These are phyloP conservation scores for Pyrochroa serraticornis DNA, from an alignment of 2,888 invertebrate species.

Conservation along the genomic window DNA sequence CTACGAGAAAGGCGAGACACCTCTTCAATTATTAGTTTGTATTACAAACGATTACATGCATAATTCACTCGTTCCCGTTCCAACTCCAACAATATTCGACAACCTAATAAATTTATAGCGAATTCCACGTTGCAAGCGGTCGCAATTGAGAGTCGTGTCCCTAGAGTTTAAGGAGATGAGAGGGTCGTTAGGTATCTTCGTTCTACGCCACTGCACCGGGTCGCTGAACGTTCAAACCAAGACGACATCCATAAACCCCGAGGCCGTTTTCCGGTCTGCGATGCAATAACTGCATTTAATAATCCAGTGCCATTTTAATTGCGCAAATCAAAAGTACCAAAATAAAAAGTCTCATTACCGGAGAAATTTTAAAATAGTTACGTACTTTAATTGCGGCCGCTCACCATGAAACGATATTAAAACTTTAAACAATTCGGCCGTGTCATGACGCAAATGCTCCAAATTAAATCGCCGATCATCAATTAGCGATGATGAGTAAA, in stretches of 20 bases:
- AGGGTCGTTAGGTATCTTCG: conserved; percentile 7
- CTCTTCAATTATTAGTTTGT: no score
- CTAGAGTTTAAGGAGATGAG: conserved; percentile 1
- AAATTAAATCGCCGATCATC: background rate
- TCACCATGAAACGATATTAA: conserved; percentile 13
- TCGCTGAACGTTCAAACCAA: conserved; percentile 1
- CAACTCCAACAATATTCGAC: no score
- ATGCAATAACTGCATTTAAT: background rate
- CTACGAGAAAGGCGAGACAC: no score
- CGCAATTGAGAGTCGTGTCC: background rate
- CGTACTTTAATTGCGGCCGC: conserved; percentile 2
- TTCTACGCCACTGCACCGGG: conserved; percentile 6
- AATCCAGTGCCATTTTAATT: background rate
- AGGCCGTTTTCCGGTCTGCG: no score
- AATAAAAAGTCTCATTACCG: conserved; percentile 1
- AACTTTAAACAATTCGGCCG: conserved; percentile 1
- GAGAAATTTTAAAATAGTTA: conserved; percentile 5
- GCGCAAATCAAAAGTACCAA: background rate
- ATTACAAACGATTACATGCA: no score
- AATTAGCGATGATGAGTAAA: background rate
- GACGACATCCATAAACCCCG: no score
- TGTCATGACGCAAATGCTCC: conserved; percentile 2
- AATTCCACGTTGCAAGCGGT: no score
- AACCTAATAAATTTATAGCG: no score
- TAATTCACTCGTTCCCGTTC: no score